phyloP scores from a whole-genome alignment of 2,113 vertebrate genomes.

The Chionomys nivalis region DNA sequence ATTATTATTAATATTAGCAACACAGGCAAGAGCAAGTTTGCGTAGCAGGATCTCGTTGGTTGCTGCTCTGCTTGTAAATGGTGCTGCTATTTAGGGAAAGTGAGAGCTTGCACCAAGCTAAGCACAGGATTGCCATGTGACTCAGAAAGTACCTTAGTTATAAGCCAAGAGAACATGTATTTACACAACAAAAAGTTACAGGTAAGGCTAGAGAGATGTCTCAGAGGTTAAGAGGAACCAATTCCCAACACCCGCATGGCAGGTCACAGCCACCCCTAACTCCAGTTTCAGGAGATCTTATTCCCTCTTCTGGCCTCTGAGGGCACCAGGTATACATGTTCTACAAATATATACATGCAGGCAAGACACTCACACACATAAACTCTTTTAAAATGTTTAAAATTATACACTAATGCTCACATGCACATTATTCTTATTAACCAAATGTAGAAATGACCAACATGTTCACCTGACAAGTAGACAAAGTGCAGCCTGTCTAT shows the following conservation, averaged over 20 bases:
- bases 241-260: background rate
- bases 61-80: background rate
- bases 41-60: too few relatives aligned
- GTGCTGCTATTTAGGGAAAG: background rate
- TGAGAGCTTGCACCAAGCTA: background rate
- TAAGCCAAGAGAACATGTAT: background rate
- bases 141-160: background rate
- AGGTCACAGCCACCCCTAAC: too few relatives aligned
- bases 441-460: background rate
- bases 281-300: background rate
- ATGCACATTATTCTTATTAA: background rate
- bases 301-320: background rate
- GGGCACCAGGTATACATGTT: background rate
- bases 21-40: background rate
- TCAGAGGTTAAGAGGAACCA: background rate
- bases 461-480: background rate
- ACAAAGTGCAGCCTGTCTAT: background rate
- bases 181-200: background rate
- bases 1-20: background rate
- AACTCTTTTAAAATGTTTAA: background rate
- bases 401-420: background rate
- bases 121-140: too few relatives aligned
- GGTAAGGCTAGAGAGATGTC: background rate
- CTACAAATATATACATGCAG: background rate
- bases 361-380: background rate